phyloP scores from a whole-genome alignment of 2,888 invertebrate species.

The Hemaris fuciformis region DNA sequence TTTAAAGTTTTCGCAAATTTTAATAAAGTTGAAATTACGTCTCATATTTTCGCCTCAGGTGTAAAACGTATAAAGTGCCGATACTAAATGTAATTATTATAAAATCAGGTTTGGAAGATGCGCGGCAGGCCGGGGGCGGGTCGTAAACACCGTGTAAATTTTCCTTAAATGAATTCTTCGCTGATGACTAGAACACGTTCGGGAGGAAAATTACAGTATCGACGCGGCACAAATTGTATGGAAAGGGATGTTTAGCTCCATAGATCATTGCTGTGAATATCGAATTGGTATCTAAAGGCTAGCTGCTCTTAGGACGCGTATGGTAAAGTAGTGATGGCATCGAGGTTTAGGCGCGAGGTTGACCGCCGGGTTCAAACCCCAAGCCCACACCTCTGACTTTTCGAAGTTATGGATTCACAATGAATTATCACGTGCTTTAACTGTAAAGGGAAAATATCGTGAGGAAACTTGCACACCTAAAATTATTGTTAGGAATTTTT shows the following conservation, averaged over 20 bases:
- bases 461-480: too few species aligned
- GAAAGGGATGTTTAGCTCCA: background rate
- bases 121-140: conserved; percentile 50
- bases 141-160: conserved; percentile 64
- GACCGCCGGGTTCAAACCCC: too few species aligned
- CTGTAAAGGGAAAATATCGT: too few species aligned
- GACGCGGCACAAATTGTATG: conserved; percentile 15
- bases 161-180: conserved; percentile 57
- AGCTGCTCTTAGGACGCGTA: too few species aligned
- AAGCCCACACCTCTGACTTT: too few species aligned
- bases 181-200: conserved; percentile 48
- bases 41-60: background rate
- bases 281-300: too few species aligned
- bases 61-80: background rate
- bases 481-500: too few species aligned
- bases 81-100: background rate
- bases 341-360: too few species aligned
- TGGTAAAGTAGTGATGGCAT: too few species aligned
- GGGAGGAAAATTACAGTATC: conserved; percentile 47
- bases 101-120: background rate
- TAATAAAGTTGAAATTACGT: background rate
- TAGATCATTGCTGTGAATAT: background rate
- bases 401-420: too few species aligned
- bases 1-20: background rate
- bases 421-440: too few species aligned